phyloP scores from a whole-genome alignment of 2,113 vertebrate genomes.

The Pica pica region DNA sequence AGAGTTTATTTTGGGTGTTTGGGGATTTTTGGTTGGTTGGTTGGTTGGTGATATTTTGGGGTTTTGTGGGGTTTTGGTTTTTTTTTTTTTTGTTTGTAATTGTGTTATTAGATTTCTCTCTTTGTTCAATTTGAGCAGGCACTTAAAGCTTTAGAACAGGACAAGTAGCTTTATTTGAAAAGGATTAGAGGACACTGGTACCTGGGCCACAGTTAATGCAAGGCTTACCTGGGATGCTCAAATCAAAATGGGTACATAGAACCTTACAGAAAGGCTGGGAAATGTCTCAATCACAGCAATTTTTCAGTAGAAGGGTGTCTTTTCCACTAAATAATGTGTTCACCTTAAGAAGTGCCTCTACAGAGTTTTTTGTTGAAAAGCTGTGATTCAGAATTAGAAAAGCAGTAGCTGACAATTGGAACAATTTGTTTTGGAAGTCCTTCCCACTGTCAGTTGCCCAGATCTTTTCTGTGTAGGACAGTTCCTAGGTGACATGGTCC shows the following conservation, averaged over 20 bases:
- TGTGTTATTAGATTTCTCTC: neutral
- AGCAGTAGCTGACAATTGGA: neutral
- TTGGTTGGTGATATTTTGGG: neutral
- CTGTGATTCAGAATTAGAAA: neutral
- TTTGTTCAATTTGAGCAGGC: neutral
- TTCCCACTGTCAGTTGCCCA: neutral
- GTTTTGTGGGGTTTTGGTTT: neutral
- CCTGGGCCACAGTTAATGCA: neutral
- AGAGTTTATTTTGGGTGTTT: neutral
- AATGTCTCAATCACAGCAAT: neutral
- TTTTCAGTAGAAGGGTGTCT: neutral
- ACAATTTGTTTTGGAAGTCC: neutral
- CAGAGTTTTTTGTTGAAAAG: neutral
- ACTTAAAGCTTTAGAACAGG: neutral
- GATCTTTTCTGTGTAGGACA: neutral
- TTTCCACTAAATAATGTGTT: neutral
- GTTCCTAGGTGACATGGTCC: neutral
- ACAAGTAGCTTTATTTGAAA: neutral
- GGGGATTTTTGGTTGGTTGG: neutral
- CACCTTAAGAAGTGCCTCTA: neutral
- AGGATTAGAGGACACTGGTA: neutral
- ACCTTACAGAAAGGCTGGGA: neutral
- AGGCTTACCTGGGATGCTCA: neutral
- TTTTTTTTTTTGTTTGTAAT: neutral
- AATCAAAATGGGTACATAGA: neutral